Percentiles rank a stretch among this genome's conserved stretches.
phyloP scores from a whole-genome alignment of 2,797 vertebrate species.

The Bovichtus diacanthus region DNA sequence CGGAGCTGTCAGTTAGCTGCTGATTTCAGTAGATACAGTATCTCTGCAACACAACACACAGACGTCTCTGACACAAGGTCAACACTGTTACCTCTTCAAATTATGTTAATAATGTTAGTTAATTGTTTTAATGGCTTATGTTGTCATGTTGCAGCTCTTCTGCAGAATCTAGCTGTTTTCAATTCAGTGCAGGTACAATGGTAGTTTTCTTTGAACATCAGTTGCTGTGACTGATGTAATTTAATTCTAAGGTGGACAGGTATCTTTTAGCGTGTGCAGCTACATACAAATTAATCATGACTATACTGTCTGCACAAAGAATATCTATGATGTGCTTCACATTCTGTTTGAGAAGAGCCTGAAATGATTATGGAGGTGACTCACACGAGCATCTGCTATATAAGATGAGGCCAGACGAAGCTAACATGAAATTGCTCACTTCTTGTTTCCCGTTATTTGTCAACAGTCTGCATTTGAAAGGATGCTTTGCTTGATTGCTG shows the following conservation, averaged over 20 bases:
- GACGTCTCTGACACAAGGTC: no score
- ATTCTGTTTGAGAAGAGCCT: constrained; percentile 24
- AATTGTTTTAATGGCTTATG: no score
- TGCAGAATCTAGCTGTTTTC: background rate
- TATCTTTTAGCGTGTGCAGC: constrained; percentile 10
- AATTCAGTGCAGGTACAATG: background rate
- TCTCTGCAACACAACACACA: no score
- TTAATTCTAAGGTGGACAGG: no score
- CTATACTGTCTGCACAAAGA: background rate
- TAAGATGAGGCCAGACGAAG: constrained; percentile 28
- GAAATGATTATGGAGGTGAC: constrained; percentile 32
- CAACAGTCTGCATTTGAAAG: constrained; percentile 25
- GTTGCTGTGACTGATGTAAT: background rate
- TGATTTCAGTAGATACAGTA: no score
- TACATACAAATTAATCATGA: constrained; percentile 6
- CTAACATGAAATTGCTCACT: constrained; percentile 15
- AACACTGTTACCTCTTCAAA: no score
- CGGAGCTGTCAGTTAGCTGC: no score
- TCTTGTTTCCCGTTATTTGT: constrained; percentile 20
- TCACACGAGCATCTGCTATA: constrained; percentile 14
- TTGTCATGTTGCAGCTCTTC: background rate
- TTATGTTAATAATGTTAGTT: no score
- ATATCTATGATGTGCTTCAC: background rate
- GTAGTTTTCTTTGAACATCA: background rate
- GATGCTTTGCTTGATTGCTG: constrained; percentile 3